Evolutionary conservation across 2,113 vertebrate genomes (phyloP).

Genomic region (Mesocricetus auratus): DNA sequence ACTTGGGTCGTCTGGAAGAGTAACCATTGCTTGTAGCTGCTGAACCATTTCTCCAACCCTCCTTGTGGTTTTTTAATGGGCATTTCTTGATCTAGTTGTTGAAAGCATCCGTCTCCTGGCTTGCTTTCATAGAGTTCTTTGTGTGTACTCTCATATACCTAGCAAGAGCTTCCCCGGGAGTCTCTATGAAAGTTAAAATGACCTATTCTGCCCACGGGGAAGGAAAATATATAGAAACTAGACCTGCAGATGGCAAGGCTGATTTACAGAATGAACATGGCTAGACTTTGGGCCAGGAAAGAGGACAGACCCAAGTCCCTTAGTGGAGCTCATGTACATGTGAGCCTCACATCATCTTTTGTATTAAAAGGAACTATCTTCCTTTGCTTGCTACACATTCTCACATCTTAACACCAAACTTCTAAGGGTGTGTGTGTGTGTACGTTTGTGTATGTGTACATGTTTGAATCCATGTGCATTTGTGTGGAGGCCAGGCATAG

Average conservation of each 20-base stretch:
- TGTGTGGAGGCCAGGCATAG: background rate
- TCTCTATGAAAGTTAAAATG: background rate
- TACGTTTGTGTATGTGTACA: background rate
- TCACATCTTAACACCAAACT: conserved; percentile 49
- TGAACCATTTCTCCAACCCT: background rate
- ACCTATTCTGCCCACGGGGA: background rate
- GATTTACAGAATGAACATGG: background rate
- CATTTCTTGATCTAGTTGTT: conserved; percentile 5
- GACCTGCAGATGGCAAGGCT: background rate
- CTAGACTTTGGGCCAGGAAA: background rate
- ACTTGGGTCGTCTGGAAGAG: background rate
- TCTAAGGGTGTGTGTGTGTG: background rate
- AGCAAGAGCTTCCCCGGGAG: background rate
- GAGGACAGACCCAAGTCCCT: background rate
- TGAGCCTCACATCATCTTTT: background rate
- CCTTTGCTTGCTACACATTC: conserved; percentile 19
- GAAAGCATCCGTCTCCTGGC: background rate
- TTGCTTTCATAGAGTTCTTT: conserved; percentile 19
- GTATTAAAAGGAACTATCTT: conserved; percentile 13
- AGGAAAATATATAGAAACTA: background rate
- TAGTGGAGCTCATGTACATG: background rate
- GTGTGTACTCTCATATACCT: background rate
- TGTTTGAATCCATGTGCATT: background rate
- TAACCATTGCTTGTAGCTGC: background rate
- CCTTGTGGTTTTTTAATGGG: background rate